These are phyloP conservation scores for Chrysodeixis includens DNA, from an alignment of 2,888 invertebrate species.

Conservation along the genomic window DNA sequence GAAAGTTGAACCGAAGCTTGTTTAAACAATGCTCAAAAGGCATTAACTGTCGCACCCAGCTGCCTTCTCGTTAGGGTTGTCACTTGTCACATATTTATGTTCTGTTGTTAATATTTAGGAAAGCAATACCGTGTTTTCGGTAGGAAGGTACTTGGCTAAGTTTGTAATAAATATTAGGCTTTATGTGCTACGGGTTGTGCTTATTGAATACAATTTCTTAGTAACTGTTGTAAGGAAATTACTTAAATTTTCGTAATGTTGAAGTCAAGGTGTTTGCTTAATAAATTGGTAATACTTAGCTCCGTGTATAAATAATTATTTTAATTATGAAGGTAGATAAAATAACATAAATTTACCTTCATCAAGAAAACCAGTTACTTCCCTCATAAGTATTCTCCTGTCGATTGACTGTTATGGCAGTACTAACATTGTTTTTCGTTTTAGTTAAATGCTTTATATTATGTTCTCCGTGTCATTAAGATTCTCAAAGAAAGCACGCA, in stretches of 20 bases:
- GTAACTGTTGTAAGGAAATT: neutral
- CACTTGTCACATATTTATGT: neutral
- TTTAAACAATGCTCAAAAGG: slow-evolving; percentile 43
- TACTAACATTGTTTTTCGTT: too few relatives aligned
- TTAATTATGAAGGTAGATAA: too few relatives aligned
- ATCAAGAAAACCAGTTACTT: too few relatives aligned
- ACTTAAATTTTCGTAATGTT: neutral
- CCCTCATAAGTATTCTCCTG: too few relatives aligned
- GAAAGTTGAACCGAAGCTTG: slow-evolving; percentile 20
- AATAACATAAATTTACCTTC: too few relatives aligned
- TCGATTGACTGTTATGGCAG: too few relatives aligned
- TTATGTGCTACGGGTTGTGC: neutral
- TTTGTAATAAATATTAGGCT: neutral
- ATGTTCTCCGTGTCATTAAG: too few relatives aligned
- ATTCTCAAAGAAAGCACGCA: too few relatives aligned
- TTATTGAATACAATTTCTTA: neutral
- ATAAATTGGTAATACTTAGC: too few relatives aligned
- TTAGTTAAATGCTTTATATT: too few relatives aligned
- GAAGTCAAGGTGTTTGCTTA: too few relatives aligned
- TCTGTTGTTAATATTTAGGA: neutral
- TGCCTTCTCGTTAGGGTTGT: slow-evolving; percentile 35
- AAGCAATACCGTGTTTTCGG: neutral
- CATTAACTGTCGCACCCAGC: slow-evolving; percentile 46
- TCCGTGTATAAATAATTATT: too few relatives aligned
- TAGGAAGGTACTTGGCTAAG: neutral